A percentile compares a stretch with the other conserved stretches of the same genome.
Conservation (phyloP, 2,113 vertebrate genomes). For the Mus musculus region GRCm39 chr10:17223501-17224000, state of each 20-base stretch:
- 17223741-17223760: constrained; percentile 69
- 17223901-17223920: constrained; percentile 50
- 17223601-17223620: constrained; percentile 81
- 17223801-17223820: not conserved
- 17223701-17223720: constrained; percentile 64
- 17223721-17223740: constrained; percentile 81
- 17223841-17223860: constrained; percentile 73
- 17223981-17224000: not conserved
- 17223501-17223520: constrained; percentile 64
- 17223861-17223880: constrained; percentile 68
- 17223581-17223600: constrained; percentile 79
- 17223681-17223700: constrained; percentile 76
- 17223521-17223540: constrained; percentile 74
- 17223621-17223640: constrained; percentile 81
- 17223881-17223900: constrained; percentile 4
- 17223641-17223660: constrained; percentile 78
- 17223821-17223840: not conserved
- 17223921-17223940: constrained; percentile 59
- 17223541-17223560: constrained; percentile 71
- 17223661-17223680: constrained; percentile 76
- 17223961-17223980: not conserved
- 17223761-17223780: constrained; percentile 76
- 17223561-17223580: constrained; percentile 63
- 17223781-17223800: constrained; percentile 63
- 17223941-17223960: not conserved